Base-by-base conservation (phyloP, 2,888 invertebrate genomes). In the Metalampra italica region DNA sequence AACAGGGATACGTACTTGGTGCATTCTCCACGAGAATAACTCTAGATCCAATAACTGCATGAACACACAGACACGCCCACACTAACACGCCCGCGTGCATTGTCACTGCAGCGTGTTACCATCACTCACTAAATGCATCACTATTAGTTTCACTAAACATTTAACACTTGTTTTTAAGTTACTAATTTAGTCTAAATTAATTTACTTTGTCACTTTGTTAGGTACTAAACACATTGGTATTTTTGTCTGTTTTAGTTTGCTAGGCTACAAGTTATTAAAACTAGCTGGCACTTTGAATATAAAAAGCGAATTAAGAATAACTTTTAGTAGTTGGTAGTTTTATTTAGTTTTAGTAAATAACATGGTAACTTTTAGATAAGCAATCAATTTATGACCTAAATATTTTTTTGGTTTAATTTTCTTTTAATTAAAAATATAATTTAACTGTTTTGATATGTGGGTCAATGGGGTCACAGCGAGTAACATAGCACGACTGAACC, bases 1-100 rank as follows among this genome's bases (percentile, higher is more conserved):
- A 14, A 37, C 3, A 37, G 9, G 30, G 15, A 57, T 75, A 86
- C 88, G 49, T 81, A 88, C 88, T 88, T 51, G 84, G 87, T 32
- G 89, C 89, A 75, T 89, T 88, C 62, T 89, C 88, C 67, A 89
- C 89, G 9, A 88, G 68, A 48, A 89, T 88, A 32, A 89, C 82
- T 49, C 88, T 71, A 7, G 85, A 74, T 64, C 84, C 82, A 49
- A 75, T 53, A 36, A 65, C 62, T 47, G 51, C 46, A 59, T 72
- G 68, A 53, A 76, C 68, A 64, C 44, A 81, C 56, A 52, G 75
- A 64, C 54, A 52, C 34, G 43, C 29, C 22, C 48, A 48, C 29
- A 81, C 53, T 53, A 70, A 65, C 54, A 68, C 68, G 72, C 66
- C 66, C 69, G 77, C 71, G 67, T 68, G 74, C 88, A 89, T 89